Percentiles rank a stretch among this genome's conserved stretches.
These are phyloP conservation scores for Fulmarus glacialis DNA, from an alignment of 2,113 vertebrate species.

Conservation along the genomic window DNA sequence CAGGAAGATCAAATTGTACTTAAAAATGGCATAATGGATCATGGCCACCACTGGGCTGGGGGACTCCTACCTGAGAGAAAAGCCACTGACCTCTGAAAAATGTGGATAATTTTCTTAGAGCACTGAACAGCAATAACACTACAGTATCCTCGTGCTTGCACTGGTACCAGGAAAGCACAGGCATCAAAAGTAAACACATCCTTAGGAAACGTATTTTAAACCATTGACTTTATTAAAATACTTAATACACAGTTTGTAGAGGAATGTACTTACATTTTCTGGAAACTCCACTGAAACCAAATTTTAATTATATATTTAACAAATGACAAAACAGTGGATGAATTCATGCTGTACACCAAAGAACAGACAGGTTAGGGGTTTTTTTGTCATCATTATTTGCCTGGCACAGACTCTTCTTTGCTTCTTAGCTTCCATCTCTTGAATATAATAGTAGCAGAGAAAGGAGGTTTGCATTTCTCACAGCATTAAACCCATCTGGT, in stretches of 20 bases:
- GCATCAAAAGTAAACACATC: not conserved
- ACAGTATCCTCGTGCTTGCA: not conserved
- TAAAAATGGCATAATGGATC: not conserved
- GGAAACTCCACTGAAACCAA: constrained; percentile 74
- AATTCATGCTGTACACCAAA: constrained; percentile 53
- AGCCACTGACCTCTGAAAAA: not conserved
- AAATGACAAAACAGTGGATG: constrained; percentile 62
- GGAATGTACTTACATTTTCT: constrained; percentile 76
- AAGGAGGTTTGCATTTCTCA: not conserved
- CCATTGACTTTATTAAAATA: constrained; percentile 79
- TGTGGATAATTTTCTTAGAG: not conserved
- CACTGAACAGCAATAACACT: not conserved
- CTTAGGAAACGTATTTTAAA: constrained; percentile 53
- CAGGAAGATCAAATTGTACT: not conserved
- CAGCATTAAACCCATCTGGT: not conserved
- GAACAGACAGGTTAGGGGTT: not conserved
- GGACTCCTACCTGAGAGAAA: not conserved
- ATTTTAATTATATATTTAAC: constrained; percentile 55
- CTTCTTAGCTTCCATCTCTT: constrained; percentile 23
- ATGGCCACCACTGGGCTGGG: not conserved
- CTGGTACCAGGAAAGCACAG: not conserved
- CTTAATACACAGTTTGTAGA: constrained; percentile 68
- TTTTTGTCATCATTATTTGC: not conserved
- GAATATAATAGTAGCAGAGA: constrained; percentile 8
- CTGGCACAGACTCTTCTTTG: not conserved